Conservation (phyloP, 2,888 invertebrate genomes). For the Rhorus exstirpatorius region DNA sequence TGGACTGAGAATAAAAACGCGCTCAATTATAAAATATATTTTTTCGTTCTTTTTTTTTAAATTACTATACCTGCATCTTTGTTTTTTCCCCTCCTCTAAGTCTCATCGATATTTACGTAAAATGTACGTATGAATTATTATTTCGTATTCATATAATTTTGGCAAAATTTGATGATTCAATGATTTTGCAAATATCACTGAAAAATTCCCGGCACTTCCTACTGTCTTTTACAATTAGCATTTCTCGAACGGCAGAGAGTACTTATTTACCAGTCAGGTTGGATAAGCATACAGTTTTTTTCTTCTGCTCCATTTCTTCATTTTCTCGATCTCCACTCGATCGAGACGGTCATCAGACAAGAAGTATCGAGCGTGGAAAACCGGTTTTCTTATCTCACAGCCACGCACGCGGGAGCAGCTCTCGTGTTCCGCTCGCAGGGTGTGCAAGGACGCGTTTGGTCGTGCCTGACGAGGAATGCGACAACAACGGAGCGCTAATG, state of each 20-base stretch:
- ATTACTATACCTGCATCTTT: neutral
- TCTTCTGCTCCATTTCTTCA: conserved; percentile 21
- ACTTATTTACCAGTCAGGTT: conserved; percentile 2
- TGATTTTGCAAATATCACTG: neutral
- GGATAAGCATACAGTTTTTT: conserved; percentile 7
- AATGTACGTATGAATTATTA: too few relatives aligned
- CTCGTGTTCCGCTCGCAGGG: conserved; percentile 55
- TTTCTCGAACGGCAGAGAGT: neutral
- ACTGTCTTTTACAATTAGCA: neutral
- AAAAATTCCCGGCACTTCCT: neutral
- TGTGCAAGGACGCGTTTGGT: conserved; percentile 75
- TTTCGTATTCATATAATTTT: too few relatives aligned
- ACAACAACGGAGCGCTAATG: conserved; percentile 59
- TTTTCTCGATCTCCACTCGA: conserved; percentile 31
- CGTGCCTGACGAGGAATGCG: conserved; percentile 77
- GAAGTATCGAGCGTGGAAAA: conserved; percentile 51
- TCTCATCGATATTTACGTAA: too few relatives aligned
- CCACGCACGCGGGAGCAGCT: conserved; percentile 69
- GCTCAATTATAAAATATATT: conserved; percentile 49
- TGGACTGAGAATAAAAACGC: conserved; percentile 62
- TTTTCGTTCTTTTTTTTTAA: neutral
- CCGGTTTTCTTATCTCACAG: conserved; percentile 68
- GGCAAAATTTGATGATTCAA: too few relatives aligned
- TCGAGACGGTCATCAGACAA: conserved; percentile 49
- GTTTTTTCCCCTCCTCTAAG: too few relatives aligned